Evolutionary conservation across 1,140 invertebrate genomes (phyloP).

Genomic region (Cheumatopsyche charites): DNA sequence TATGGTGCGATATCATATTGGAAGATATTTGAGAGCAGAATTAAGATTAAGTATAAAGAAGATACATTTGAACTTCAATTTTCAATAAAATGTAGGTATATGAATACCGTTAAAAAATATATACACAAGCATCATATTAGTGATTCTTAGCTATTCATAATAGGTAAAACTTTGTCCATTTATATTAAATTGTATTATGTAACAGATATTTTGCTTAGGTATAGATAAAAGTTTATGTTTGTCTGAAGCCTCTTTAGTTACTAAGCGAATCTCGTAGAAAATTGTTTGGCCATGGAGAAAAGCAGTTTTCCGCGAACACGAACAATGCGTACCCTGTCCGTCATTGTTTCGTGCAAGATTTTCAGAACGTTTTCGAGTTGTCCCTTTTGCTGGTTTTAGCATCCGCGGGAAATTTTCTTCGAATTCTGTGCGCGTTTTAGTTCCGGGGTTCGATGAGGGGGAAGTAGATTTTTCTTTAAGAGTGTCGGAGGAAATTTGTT

Average conservation of each 20-base stretch:
- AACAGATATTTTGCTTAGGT: too few relatives aligned
- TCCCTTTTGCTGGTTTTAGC: not conserved
- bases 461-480: slow-evolving; percentile 43
- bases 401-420: slow-evolving; percentile 21
- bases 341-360: slow-evolving; percentile 16
- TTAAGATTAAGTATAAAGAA: too few relatives aligned
- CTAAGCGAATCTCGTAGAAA: too few relatives aligned
- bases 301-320: not conserved
- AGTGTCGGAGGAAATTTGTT: slow-evolving; percentile 46
- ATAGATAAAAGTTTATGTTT: too few relatives aligned
- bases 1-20: not conserved
- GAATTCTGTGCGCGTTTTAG: slow-evolving; percentile 40
- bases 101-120: too few relatives aligned
- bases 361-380: not conserved
- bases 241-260: too few relatives aligned
- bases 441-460: slow-evolving; percentile 22
- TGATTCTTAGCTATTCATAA: too few relatives aligned
- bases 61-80: too few relatives aligned
- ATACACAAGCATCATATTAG: too few relatives aligned
- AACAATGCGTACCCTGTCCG: not conserved
- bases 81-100: too few relatives aligned
- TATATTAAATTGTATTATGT: too few relatives aligned
- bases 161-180: too few relatives aligned
- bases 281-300: not conserved
- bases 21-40: slow-evolving; percentile 26